Evolutionary conservation across 2,888 invertebrate species (phyloP).

Genomic region (Morpho achilles): DNA sequence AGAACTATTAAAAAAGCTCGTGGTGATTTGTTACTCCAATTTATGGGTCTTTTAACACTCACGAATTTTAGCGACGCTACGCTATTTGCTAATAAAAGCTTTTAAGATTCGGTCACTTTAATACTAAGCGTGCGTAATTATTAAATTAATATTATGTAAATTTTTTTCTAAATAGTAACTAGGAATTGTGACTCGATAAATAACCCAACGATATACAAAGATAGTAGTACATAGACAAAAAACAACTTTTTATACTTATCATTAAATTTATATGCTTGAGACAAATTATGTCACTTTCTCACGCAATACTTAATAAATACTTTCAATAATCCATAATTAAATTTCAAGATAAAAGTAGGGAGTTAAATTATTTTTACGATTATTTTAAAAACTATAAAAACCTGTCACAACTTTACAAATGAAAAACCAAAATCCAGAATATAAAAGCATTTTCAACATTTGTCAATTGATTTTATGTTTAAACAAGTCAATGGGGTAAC

Average conservation of each 20-base stretch:
- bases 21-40: too few relatives aligned
- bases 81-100: too few relatives aligned
- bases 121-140: too few relatives aligned
- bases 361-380: too few relatives aligned
- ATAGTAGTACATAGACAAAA: slow-evolving; percentile 5
- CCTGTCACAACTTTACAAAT: slow-evolving; percentile 44
- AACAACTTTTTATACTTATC: slow-evolving; percentile 1
- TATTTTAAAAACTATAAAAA: slow-evolving; percentile 29
- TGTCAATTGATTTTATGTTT: neutral
- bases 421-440: slow-evolving; percentile 20
- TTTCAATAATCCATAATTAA: neutral
- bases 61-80: too few relatives aligned
- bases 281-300: neutral
- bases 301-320: neutral
- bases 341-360: too few relatives aligned
- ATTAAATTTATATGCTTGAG: neutral
- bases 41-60: too few relatives aligned
- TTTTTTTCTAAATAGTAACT: too few relatives aligned
- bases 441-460: slow-evolving; percentile 1
- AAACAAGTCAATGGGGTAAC: slow-evolving; percentile 16
- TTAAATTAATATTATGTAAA: too few relatives aligned
- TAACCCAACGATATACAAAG: slow-evolving; percentile 14
- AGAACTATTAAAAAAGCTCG: too few relatives aligned
- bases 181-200: slow-evolving; percentile 1
- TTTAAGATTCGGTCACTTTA: too few relatives aligned